Conservation (phyloP, 2,113 vertebrate genomes). For the Zosterops japonicus region DNA sequence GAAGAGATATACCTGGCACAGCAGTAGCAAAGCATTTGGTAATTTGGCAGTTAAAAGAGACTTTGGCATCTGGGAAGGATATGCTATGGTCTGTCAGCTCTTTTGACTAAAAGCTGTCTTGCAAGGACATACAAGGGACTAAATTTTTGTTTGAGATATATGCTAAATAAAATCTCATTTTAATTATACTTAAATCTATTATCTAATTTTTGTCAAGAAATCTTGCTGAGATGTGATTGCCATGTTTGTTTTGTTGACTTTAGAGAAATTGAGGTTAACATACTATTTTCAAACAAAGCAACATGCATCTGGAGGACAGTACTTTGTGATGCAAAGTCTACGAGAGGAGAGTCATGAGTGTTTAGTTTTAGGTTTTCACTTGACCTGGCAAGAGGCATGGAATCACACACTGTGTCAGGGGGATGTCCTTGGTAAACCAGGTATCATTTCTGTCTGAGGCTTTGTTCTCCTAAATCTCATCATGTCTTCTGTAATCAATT, state of each 20-base stretch:
- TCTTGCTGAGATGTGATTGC: neutral
- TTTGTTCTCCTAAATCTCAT: neutral
- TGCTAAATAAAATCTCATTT: neutral
- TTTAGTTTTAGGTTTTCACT: neutral
- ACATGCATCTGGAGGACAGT: neutral
- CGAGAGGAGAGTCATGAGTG: fast-evolving
- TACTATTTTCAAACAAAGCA: neutral
- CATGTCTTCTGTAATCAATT: neutral
- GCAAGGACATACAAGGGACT: neutral
- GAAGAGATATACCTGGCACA: neutral
- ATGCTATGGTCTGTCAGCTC: neutral
- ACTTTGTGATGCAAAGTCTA: neutral
- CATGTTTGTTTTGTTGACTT: neutral
- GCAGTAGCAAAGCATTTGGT: neutral
- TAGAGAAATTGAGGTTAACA: neutral
- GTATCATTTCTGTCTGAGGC: neutral
- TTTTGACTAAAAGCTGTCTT: neutral
- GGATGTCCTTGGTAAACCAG: neutral
- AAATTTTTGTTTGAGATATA: neutral
- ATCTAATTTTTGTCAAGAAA: neutral
- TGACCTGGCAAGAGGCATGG: neutral
- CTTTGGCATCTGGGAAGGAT: neutral
- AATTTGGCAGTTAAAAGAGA: neutral
- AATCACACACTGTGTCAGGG: neutral
- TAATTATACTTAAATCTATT: neutral